Conservation (phyloP, 2,888 invertebrate species). For the Drosophila seclusa region DNA sequence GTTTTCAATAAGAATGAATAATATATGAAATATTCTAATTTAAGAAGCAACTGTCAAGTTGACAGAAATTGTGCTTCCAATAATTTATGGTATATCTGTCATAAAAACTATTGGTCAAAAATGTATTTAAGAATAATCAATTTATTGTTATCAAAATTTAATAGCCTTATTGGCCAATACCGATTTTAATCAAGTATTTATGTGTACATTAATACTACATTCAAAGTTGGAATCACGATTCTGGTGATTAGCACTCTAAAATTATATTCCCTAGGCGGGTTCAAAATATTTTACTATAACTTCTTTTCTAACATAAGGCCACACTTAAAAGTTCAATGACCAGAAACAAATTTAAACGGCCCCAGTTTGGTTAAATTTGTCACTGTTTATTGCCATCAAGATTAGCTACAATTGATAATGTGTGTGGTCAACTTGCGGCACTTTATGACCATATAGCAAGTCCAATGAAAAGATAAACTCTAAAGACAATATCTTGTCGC, state of each 20-base stretch:
- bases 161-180: not conserved
- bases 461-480: slow-evolving; percentile 6
- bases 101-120: no score
- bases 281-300: no score
- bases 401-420: slow-evolving; percentile 46
- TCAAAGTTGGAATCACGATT: no score
- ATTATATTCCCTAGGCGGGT: no score
- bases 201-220: no score
- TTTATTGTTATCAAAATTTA: not conserved
- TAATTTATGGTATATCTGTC: no score
- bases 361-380: slow-evolving; percentile 36
- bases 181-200: not conserved
- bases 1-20: no score
- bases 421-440: slow-evolving; percentile 36
- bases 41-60: no score
- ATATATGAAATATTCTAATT: not conserved
- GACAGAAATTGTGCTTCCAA: no score
- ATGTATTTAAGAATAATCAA: not conserved
- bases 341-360: not conserved
- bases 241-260: no score
- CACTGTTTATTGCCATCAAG: slow-evolving; percentile 55
- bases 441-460: slow-evolving; percentile 30
- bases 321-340: not conserved
- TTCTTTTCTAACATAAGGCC: not conserved
- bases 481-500: slow-evolving; percentile 37